Conservation (phyloP, 2,888 invertebrate genomes). For the Philopedon plagiatum region DNA sequence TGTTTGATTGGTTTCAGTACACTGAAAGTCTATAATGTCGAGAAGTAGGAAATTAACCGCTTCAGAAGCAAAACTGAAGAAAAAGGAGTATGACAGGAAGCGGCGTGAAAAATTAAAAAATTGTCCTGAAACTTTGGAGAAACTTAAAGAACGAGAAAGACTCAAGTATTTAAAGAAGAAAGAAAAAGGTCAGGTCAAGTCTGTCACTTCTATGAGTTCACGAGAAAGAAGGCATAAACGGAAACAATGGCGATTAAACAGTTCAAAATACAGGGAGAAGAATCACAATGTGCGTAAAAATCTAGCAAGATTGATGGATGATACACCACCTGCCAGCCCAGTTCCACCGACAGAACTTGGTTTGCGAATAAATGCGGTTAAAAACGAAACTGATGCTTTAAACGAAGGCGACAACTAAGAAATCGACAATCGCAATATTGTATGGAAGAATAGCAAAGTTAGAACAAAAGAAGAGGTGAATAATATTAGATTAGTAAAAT, state of each 20-base stretch:
- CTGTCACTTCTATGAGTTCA: neutral
- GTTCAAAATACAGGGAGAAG: neutral
- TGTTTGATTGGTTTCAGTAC: too few species aligned
- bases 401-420: too few species aligned
- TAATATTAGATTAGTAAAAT: too few species aligned
- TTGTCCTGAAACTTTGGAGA: neutral
- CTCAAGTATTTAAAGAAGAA: neutral
- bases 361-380: too few species aligned
- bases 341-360: neutral
- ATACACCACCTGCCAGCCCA: neutral
- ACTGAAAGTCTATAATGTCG: too few species aligned
- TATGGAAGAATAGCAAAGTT: neutral
- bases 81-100: neutral
- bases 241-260: conserved; percentile 7
- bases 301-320: neutral
- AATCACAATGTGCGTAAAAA: neutral
- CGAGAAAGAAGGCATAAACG: neutral
- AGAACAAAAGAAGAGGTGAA: neutral
- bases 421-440: neutral
- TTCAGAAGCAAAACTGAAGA: neutral
- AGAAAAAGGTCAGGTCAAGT: neutral
- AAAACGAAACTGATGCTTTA: too few species aligned
- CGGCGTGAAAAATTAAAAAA: neutral
- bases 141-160: neutral
- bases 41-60: neutral